Percentiles rank a stretch among this genome's conserved stretches.
These are phyloP conservation scores for Drosophila ironensis DNA, from an alignment of 1,140 invertebrate species.

Conservation along the genomic window DNA sequence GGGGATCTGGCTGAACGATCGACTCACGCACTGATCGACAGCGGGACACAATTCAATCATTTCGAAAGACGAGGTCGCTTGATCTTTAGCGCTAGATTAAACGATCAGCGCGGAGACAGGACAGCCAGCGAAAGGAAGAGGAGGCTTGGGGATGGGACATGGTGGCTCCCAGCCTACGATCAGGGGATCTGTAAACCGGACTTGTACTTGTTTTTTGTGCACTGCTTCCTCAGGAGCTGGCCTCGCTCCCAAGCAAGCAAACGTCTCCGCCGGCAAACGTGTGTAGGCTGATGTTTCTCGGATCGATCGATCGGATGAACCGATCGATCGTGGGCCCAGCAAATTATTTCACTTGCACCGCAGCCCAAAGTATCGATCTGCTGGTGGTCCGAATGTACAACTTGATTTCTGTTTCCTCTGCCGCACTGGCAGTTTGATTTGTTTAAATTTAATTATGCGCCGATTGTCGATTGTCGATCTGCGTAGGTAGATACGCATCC, in stretches of 20 bases:
- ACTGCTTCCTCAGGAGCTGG: neutral
- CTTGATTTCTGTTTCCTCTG: constrained; percentile 80
- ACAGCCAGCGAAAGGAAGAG: constrained; percentile 38
- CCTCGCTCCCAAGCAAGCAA: too few species aligned
- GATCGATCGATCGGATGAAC: neutral
- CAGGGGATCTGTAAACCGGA: neutral
- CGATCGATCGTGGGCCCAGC: constrained; percentile 42
- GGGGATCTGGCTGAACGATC: constrained; percentile 46
- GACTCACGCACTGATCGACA: constrained; percentile 68
- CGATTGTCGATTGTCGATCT: constrained; percentile 62
- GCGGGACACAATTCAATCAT: constrained; percentile 81
- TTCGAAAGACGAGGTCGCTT: constrained; percentile 63
- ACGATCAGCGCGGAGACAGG: constrained; percentile 71
- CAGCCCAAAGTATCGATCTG: constrained; percentile 10
- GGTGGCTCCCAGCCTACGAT: constrained; percentile 37
- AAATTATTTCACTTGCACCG: constrained; percentile 74
- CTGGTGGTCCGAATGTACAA: constrained; percentile 74
- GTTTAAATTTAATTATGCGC: constrained; percentile 81
- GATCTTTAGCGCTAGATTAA: constrained; percentile 80
- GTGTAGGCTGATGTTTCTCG: neutral
- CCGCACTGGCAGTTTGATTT: constrained; percentile 75
- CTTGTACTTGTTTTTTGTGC: constrained; percentile 50
- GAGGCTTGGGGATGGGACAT: too few species aligned
- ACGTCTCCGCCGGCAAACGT: too few species aligned
- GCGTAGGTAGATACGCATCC: constrained; percentile 47